Evolutionary conservation across 2,888 invertebrate genomes (phyloP), one percentile per base, ranked within the genome.

Genomic region (Stenodema calcarata): DNA sequence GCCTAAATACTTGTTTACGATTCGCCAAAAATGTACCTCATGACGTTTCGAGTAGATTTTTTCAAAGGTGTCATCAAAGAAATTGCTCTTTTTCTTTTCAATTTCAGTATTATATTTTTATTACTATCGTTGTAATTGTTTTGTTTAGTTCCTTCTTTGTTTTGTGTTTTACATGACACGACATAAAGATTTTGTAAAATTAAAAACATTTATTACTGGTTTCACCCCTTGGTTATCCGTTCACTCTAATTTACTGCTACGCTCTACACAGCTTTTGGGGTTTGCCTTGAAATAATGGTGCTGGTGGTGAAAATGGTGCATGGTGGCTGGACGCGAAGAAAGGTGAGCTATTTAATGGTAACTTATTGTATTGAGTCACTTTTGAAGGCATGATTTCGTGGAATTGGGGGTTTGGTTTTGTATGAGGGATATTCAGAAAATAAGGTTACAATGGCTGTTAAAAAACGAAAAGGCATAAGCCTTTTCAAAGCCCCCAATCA

Each of bases 151-250:
- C 80, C 28, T 80, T 50, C 47, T 50, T 16, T 80, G 35, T 80
- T 54, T 82, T 82, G 62, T 82, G 80, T 80, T 80, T 16, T 27
- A 78, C 35, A 54, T 41, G 27, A 82, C 82, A 70, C 80, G 42
- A 62, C 82, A 82, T 82, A 82, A 82, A 82, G 82, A 82, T 69
- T 82, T 82, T 23, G 30, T 18, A 18, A 78, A 41, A 50, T n/a
- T 2, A 11, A 42, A 23, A 42, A 23, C 6, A 16, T 44, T 78
- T 78, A 30, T 78, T 78, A 42, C 14, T 78, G 76, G 30, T 35
- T 78, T 2, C n/a, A 18, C 44, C 78, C 23, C 3, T 54, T 30
- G 75, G 28, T 14, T 69, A 23, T 7, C 69, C 28, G n/a, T 35
- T 28, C 18, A 62, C 23, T n/a, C n/a, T n/a, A n/a, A 23, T 16